Evolutionary conservation across 2,888 invertebrate species (phyloP), one percentile per base, ranked within the genome.

Genomic region (Exocentrus adspersus): DNA sequence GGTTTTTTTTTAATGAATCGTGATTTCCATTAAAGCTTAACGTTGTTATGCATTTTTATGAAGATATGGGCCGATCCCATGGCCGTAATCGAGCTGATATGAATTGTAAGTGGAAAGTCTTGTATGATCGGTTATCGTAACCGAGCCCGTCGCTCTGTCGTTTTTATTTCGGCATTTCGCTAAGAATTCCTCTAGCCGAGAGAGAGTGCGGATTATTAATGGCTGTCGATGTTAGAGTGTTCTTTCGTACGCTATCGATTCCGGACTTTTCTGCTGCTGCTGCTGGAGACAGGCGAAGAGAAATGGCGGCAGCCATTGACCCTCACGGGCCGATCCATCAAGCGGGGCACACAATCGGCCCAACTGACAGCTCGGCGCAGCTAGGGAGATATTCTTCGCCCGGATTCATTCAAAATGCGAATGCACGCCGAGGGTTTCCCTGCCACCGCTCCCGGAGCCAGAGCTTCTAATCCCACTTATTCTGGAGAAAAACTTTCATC

Each of bases 301-400:
- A 86, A 86, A 86, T 86, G 84, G 85, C 85, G 83, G 84, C 84
- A 85, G 85, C 85, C 86, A 85, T 85, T 86, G 86, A 86, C 86
- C 86, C 85, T 86, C 84, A 82, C 84, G 85, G 84, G 81, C 85
- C 85, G 82, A 86, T 86, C 85, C 85, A 86, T 82, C 82, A 82
- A 76, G 62, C 68, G 73, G 64, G 70, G 71, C 72, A 74, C 70
- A 76, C 75, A 75, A 74, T 77, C 75, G 73, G 69, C 65, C 68
- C 64, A 51, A 62, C 60, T 70, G 72, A 70, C 69, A 69, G 72
- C 68, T 65, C 68, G 24, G 24, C 60, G 43, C 30, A 53, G 43
- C 53, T 42, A 43, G 54, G 54, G 54, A 43, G 54, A 43, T 19
- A 54, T 43, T 54, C 54, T 41, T 53, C 53, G 43, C 54, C 43